Base-by-base conservation (phyloP, 2,113 vertebrate species). In the Stegostoma tigrinum region DNA sequence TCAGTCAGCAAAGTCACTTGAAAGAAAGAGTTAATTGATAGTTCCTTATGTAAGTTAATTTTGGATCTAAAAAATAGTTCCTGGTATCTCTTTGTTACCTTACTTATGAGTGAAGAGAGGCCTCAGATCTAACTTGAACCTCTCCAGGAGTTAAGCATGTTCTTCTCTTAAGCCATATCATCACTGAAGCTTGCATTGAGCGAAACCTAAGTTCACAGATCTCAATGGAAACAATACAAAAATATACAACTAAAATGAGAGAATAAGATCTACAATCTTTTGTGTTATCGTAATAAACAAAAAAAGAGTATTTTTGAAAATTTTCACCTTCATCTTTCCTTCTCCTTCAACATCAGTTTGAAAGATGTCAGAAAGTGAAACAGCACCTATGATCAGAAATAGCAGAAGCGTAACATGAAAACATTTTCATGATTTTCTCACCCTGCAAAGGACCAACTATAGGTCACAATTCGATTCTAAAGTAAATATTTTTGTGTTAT, bases 181-280 rank as follows among this genome's bases (percentile, higher is more conserved):
- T 64, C 55, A 19, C 3, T 66, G 61, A 55, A 91, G 30, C 17
- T 42, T 34, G 15, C 17, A 91, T 15, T 52, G 87, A 61, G 12
- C 17, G 23, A 23, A 45, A 52, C 42, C 45, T 87, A 52, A 27
- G 21, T 52, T 87, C 52, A 55, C 24, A 55, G 87, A 61, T 91
- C 89, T 7, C 55, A 91, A 64, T 64, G 61, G 30, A 38, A 66
- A 55, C 55, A 55, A 34, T 34, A 30, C 23, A 90, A 61, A 90
- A 61, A 90, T 61, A 55, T 90, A n/a, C 24, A 55, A 90, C 24
- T 91, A 91, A 91, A 64, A 91, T 91, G 55, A 66, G n/a, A 30
- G n/a, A 30, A 91, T 66, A 91, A n/a, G 15, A 19, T 17, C 61
- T 38, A 55, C 48, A 66, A 38, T 5, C 14, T 6, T 66, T 38